Base-by-base conservation (phyloP, 2,113 vertebrate genomes). In the Raja brachyura region DNA sequence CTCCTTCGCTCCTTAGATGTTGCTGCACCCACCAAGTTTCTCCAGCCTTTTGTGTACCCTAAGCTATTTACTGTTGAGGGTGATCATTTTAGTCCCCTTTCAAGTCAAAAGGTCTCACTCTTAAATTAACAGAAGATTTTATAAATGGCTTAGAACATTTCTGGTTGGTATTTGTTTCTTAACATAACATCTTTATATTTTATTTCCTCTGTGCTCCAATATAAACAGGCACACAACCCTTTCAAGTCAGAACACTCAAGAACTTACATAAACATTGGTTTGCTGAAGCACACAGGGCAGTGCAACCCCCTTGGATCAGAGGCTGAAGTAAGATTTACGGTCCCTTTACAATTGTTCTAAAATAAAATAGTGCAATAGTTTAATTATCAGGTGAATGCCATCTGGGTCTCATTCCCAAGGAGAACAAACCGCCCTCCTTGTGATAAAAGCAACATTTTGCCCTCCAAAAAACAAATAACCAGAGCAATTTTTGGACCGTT, bases 91-190 rank as follows among this genome's bases (percentile, higher is more conserved):
- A 92, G 39, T 48, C 39, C 18, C 54, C 66, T 73, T 92, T 28
- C 18, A 54, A 16, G 66, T 92, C 33, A 28, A 9, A 48, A 22
- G 28, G 20, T 88, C 11, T 22, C n/a, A 33, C 20, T 92, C 4
- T 90, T 54, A 22, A 14, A 74, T 28, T 73, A 73, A 13, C 33
- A 54, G 5, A 8, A 70, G 86, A 33, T 20, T 28, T 33, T 10
- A 92, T 54, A 66, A 88, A 54, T 31, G 28, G 31, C 83, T 85
- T 85, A 73, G 66, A 74, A 73, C 68, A 92, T 70, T 92, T 25
- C 66, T 92, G 68, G 5, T 16, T 92, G 33, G 4, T 11, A 74
- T 48, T 92, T 92, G 33, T 73, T 73, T 74, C 33, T 92, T 73
- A 54, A 70, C 33, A 31, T 88, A 63, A 18, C 14, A 63, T 7